A percentile compares a stretch with the other conserved stretches of the same genome.
phyloP scores from a whole-genome alignment of 2,113 vertebrate species.

The Hystrix brachyura region DNA sequence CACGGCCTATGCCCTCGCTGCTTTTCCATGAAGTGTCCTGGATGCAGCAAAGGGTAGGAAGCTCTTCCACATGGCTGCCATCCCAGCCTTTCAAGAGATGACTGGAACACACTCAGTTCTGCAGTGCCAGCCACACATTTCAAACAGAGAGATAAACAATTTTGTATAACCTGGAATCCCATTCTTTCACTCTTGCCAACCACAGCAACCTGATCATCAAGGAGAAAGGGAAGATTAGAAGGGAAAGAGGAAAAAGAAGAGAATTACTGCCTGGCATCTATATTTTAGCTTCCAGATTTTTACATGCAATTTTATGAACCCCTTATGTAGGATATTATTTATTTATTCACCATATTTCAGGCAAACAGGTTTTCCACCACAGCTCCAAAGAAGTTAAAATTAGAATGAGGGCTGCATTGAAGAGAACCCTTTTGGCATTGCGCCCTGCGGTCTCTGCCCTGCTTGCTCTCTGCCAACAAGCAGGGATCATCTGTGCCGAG shows the following conservation, averaged over 20 bases:
- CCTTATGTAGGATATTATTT: conserved; percentile 14
- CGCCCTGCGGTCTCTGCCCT: fast-evolving
- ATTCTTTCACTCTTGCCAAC: background rate
- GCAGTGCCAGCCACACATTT: background rate
- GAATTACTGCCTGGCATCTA: background rate
- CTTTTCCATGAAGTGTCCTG: background rate
- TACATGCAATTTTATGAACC: conserved; percentile 7
- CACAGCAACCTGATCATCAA: background rate
- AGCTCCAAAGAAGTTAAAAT: conserved; percentile 63
- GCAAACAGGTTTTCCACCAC: conserved; percentile 22
- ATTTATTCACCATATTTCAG: conserved; percentile 63
- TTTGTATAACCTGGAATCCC: background rate
- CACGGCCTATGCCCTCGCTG: background rate
- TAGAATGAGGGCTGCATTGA: background rate
- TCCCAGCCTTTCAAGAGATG: background rate
- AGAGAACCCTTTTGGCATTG: background rate
- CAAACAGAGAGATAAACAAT: background rate
- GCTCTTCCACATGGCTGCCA: background rate
- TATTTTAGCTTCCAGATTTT: conserved; percentile 41
- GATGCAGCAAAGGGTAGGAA: background rate
- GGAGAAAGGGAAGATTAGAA: background rate
- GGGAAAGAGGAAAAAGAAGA: background rate
- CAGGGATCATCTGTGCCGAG: conserved; percentile 38
- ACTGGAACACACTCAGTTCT: background rate
- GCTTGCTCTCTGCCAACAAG: conserved; percentile 26